Percentiles rank a stretch among this genome's conserved stretches.
These are phyloP conservation scores for Erannis defoliaria DNA, from an alignment of 2,888 invertebrate genomes.

Conservation along the genomic window DNA sequence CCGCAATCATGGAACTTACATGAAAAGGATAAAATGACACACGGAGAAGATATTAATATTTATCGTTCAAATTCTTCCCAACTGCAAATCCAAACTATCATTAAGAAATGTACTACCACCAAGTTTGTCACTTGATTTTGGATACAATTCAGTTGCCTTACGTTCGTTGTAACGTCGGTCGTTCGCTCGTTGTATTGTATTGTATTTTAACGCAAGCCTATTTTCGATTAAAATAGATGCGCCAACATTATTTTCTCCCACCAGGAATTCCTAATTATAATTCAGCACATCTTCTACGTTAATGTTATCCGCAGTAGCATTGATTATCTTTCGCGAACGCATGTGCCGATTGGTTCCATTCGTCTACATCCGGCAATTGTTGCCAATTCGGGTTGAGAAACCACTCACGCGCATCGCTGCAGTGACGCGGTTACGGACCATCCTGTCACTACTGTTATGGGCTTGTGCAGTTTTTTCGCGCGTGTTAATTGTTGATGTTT, in stretches of 20 bases:
- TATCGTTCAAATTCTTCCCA: too few relatives aligned
- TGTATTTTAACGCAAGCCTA: neutral
- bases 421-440: slow-evolving; percentile 35
- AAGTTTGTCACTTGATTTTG: too few relatives aligned
- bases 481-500: slow-evolving; percentile 9
- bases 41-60: too few relatives aligned
- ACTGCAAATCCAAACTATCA: too few relatives aligned
- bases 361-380: slow-evolving; percentile 47
- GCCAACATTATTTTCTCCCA: slow-evolving; percentile 1
- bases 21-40: too few relatives aligned
- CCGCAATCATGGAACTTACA: too few relatives aligned
- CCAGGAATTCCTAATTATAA: slow-evolving; percentile 8
- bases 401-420: slow-evolving; percentile 54
- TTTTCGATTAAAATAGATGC: neutral
- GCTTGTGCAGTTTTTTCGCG: slow-evolving; percentile 26
- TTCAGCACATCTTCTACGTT: slow-evolving; percentile 9
- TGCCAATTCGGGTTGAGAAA: slow-evolving; percentile 52
- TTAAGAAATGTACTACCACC: too few relatives aligned
- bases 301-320: slow-evolving; percentile 8
- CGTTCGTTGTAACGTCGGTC: too few relatives aligned
- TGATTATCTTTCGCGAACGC: slow-evolving; percentile 36
- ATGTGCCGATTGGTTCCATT: slow-evolving; percentile 43
- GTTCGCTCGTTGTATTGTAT: too few relatives aligned
- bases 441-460: slow-evolving; percentile 37
- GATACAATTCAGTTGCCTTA: too few relatives aligned